Conservation (phyloP, 2,888 invertebrate genomes). For the Osedax frankpressi region DNA sequence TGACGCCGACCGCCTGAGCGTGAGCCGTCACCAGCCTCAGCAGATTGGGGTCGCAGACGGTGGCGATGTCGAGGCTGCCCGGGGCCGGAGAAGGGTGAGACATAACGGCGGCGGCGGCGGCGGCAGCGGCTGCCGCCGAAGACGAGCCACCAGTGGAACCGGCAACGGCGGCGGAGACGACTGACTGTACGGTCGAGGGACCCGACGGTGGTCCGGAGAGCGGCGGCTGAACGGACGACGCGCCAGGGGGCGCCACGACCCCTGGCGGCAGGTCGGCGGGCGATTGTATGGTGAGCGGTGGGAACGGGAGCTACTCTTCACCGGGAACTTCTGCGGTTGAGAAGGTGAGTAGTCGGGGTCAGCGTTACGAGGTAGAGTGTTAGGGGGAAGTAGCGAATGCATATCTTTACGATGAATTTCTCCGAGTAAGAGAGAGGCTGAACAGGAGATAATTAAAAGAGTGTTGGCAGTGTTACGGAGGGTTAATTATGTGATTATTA, state of each 20-base stretch:
- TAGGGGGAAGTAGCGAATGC: no score
- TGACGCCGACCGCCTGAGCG: constrained; percentile 23
- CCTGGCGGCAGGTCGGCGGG: not conserved
- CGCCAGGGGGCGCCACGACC: not conserved
- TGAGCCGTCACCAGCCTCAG: constrained; percentile 23
- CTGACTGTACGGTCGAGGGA: not conserved
- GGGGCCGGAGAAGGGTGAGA: not conserved
- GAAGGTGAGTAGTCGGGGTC: no score
- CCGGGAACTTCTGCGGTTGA: no score
- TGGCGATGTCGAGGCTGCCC: constrained; percentile 16
- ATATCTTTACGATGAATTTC: no score
- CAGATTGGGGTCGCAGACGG: constrained; percentile 24
- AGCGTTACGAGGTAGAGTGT: no score
- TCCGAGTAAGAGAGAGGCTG: no score
- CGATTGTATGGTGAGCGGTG: no score
- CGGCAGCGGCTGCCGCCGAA: not conserved
- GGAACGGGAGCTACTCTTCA: no score
- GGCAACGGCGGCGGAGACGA: not conserved
- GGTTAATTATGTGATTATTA: no score
- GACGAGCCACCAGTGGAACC: not conserved
- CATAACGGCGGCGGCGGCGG: not conserved
- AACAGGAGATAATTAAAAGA: no score
- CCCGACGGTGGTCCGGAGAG: not conserved
- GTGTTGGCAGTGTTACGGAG: no score
- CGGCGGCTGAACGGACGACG: not conserved